A percentile compares a stretch with the other conserved stretches of the same genome.
These are phyloP conservation scores for Donacobius atricapilla DNA, from an alignment of 2,113 vertebrate genomes.

Conservation along the genomic window DNA sequence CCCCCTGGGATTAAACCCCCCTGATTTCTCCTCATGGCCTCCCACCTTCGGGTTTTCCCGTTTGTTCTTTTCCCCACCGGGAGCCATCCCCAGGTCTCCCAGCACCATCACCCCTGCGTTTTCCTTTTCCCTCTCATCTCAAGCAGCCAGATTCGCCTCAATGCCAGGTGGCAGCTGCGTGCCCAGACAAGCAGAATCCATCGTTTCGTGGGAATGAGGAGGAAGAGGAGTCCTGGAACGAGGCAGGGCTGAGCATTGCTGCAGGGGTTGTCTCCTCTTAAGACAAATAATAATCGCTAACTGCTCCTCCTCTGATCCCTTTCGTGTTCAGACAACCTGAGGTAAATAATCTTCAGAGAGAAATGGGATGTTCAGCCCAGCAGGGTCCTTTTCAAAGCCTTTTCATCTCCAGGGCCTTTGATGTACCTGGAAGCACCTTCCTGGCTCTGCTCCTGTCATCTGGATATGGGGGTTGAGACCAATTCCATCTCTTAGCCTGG, in stretches of 20 bases:
- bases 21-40: neutral
- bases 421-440: neutral
- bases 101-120: neutral
- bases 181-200: neutral
- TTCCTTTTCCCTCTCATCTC: neutral
- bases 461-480: neutral
- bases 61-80: rapidly evolving
- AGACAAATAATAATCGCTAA: neutral
- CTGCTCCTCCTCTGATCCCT: neutral
- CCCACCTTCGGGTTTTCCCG: neutral
- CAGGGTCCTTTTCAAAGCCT: neutral
- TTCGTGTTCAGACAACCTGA: neutral
- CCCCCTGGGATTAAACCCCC: neutral
- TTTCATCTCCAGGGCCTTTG: neutral
- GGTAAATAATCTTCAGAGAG: neutral
- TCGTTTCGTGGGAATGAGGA: neutral
- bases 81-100: neutral
- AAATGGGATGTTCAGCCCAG: neutral
- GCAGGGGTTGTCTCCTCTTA: neutral
- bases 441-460: neutral
- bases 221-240: neutral
- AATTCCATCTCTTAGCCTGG: neutral
- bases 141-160: neutral
- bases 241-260: neutral
- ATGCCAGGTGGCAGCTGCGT: rapidly evolving